These are phyloP conservation scores for Heliothis subflexa DNA, from an alignment of 1,140 invertebrate genomes.

Conservation along the genomic window DNA sequence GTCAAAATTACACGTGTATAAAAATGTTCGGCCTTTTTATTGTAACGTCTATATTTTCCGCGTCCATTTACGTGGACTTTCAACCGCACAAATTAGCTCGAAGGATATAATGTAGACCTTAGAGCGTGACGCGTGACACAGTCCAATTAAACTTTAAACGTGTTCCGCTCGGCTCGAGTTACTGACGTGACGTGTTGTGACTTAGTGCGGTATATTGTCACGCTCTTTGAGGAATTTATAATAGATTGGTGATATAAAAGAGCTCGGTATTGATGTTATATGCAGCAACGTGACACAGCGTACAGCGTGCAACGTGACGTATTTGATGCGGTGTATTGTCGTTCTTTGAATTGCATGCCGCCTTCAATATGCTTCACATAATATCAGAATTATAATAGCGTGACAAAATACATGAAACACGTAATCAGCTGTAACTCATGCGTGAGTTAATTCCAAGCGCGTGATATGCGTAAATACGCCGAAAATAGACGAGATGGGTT, in stretches of 20 bases:
- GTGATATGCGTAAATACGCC: not conserved
- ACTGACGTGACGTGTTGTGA: constrained; percentile 8
- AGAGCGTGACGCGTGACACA: constrained; percentile 23
- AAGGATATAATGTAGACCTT: constrained; percentile 28
- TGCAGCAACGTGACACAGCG: no score
- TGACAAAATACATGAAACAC: not conserved
- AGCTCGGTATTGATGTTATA: not conserved
- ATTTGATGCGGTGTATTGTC: no score
- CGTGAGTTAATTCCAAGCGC: not conserved
- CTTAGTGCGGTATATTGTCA: constrained; percentile 20
- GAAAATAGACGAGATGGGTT: no score
- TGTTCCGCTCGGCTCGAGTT: constrained; percentile 1
- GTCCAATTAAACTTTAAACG: constrained; percentile 27
- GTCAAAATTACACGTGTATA: constrained; percentile 7
- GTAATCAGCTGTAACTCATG: no score
- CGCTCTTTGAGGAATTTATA: not conserved
- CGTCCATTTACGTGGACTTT: constrained; percentile 25
- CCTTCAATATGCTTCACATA: no score
- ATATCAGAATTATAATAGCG: not conserved
- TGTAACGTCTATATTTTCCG: constrained; percentile 16
- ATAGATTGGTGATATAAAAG: constrained; percentile 11
- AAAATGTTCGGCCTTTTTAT: constrained; percentile 15
- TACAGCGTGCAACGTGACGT: no score
- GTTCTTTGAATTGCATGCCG: no score
- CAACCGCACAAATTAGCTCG: constrained; percentile 12